A percentile compares a stretch with the other conserved stretches of the same genome.
phyloP scores from a whole-genome alignment of 2,888 invertebrate genomes.

The Temnothorax rugatulus region DNA sequence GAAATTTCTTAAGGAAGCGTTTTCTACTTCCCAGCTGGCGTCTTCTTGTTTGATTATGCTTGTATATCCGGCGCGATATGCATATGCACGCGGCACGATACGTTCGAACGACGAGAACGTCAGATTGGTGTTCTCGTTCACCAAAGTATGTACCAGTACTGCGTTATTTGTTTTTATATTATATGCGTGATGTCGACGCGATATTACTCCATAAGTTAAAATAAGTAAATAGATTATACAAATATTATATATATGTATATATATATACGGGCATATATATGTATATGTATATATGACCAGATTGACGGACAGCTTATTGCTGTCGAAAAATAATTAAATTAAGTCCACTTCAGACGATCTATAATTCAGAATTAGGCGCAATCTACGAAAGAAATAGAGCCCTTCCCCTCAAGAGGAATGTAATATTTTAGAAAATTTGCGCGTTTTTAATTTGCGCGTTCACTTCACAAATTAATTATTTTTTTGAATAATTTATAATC shows the following conservation, averaged over 20 bases:
- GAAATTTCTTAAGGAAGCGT: neutral
- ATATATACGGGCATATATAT: conserved; percentile 8
- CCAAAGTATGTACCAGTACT: conserved; percentile 79
- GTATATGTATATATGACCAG: conserved; percentile 20
- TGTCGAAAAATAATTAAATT: conserved; percentile 68
- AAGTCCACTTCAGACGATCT: conserved; percentile 22
- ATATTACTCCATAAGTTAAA: conserved; percentile 11
- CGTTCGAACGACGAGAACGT: conserved; percentile 46
- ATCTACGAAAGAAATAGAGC: neutral
- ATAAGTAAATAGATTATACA: neutral
- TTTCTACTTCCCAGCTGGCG: neutral
- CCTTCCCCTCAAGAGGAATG: neutral
- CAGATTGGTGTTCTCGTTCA: conserved; percentile 60
- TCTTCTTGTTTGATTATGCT: conserved; percentile 11
- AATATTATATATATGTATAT: conserved; percentile 29
- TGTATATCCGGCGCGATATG: neutral
- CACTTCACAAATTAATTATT: neutral
- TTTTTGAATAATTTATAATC: neutral
- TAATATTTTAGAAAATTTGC: neutral
- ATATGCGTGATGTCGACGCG: conserved; percentile 64
- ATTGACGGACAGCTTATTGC: conserved; percentile 68
- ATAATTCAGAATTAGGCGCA: conserved; percentile 1
- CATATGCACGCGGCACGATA: conserved; percentile 49
- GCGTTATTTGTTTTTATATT: conserved; percentile 77
- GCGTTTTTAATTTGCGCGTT: neutral